Conservation (phyloP, 2,113 vertebrate genomes). For the Mormoops blainvillei region DNA sequence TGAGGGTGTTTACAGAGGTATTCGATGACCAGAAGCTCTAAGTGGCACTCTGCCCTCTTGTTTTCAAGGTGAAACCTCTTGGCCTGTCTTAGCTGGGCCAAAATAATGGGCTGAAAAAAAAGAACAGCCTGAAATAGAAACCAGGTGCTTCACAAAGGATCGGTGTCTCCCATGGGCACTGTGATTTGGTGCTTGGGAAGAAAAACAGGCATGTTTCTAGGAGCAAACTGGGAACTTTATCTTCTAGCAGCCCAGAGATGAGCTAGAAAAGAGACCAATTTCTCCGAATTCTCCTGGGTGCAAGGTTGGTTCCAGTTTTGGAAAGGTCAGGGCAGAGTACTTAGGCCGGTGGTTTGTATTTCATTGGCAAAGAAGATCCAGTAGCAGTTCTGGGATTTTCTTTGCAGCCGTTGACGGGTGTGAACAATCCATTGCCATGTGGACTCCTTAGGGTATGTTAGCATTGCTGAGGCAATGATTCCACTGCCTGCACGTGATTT, state of each 20-base stretch:
- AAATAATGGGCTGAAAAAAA: neutral
- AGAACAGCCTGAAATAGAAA: neutral
- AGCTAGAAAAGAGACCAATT: constrained; percentile 58
- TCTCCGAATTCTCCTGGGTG: neutral
- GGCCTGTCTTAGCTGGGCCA: neutral
- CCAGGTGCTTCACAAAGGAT: neutral
- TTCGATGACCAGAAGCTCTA: neutral
- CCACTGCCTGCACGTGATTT: constrained; percentile 31
- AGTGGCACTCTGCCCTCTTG: neutral
- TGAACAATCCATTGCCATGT: constrained; percentile 58
- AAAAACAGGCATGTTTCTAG: neutral
- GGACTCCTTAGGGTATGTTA: constrained; percentile 73
- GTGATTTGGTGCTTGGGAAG: neutral
- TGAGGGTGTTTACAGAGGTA: neutral
- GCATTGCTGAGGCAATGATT: constrained; percentile 41
- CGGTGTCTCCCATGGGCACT: neutral
- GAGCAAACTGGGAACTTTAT: neutral
- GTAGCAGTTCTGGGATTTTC: constrained; percentile 55
- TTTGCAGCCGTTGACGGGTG: constrained; percentile 68
- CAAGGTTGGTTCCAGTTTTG: constrained; percentile 46
- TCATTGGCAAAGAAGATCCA: constrained; percentile 62
- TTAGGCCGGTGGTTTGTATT: constrained; percentile 67
- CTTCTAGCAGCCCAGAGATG: neutral
- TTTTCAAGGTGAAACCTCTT: constrained; percentile 5
- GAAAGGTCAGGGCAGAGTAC: constrained; percentile 48